Percentiles rank a stretch among this genome's conserved stretches.
Evolutionary conservation across 2,113 vertebrate species (phyloP).

Genomic region (Girardinichthys multiradiatus): DNA sequence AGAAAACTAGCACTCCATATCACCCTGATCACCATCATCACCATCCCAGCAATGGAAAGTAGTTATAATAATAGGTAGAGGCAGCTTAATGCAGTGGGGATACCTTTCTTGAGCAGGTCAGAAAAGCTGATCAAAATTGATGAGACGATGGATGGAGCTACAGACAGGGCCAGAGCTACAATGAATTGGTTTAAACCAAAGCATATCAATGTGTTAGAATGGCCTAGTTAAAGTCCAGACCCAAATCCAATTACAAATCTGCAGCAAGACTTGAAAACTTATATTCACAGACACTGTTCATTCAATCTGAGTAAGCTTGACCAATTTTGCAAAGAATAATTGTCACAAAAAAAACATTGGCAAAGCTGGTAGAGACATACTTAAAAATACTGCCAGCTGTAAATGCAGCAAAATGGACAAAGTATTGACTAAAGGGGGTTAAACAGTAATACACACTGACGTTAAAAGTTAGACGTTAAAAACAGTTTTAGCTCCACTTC

Average conservation of each 20-base stretch:
- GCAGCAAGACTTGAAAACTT: neutral
- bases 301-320: neutral
- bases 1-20: no score
- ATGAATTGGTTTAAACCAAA: neutral
- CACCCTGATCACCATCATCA: no score
- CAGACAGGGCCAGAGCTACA: no score
- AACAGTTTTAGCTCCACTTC: neutral
- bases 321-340: neutral
- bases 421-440: neutral
- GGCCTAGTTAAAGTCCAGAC: neutral
- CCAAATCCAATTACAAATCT: neutral
- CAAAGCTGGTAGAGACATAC: no score
- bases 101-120: no score
- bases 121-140: no score
- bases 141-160: no score
- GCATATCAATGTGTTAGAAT: neutral
- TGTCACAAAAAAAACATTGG: neutral
- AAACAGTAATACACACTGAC: neutral
- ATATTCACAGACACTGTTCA: neutral
- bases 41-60: no score
- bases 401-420: neutral
- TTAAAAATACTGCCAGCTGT: neutral
- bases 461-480: neutral
- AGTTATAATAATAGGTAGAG: no score
- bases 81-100: no score